These are phyloP conservation scores for Delphinapterus leucas DNA, from an alignment of 2,113 vertebrate species.

Conservation along the genomic window DNA sequence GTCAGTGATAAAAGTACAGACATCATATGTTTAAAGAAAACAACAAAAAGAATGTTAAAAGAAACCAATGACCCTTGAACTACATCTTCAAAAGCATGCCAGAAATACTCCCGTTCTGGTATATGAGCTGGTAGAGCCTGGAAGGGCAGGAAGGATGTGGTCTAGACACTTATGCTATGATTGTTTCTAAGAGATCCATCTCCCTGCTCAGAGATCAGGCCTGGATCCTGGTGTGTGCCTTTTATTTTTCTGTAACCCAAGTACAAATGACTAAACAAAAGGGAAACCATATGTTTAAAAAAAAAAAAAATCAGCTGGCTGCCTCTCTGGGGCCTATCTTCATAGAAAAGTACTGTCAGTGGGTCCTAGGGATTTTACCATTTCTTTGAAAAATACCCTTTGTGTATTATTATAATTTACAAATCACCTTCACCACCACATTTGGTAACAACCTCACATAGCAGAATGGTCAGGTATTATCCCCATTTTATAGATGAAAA, in stretches of 20 bases:
- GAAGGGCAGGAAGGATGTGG: slow-evolving; percentile 14
- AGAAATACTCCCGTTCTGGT: not conserved
- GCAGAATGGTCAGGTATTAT: not conserved
- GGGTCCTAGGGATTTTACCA: not conserved
- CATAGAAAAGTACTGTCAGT: not conserved
- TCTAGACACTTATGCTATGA: not conserved
- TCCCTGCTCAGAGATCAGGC: not conserved
- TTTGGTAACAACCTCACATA: not conserved
- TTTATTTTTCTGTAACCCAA: not conserved
- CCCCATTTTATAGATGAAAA: not conserved
- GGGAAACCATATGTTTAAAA: not conserved
- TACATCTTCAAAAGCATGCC: not conserved
- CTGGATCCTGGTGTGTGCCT: not conserved
- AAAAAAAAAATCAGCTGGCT: not conserved
- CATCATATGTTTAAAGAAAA: not conserved
- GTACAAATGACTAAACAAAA: slow-evolving; percentile 35
- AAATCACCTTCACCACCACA: not conserved
- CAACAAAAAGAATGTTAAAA: not conserved
- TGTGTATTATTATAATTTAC: not conserved
- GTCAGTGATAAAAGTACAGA: not conserved
- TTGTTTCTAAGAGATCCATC: not conserved
- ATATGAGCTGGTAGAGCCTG: not conserved
- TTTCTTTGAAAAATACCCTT: slow-evolving; percentile 31
- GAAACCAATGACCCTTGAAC: not conserved
- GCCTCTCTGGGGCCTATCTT: not conserved